These are phyloP conservation scores for Chesias legatella DNA, from an alignment of 2,888 invertebrate genomes.

Conservation along the genomic window DNA sequence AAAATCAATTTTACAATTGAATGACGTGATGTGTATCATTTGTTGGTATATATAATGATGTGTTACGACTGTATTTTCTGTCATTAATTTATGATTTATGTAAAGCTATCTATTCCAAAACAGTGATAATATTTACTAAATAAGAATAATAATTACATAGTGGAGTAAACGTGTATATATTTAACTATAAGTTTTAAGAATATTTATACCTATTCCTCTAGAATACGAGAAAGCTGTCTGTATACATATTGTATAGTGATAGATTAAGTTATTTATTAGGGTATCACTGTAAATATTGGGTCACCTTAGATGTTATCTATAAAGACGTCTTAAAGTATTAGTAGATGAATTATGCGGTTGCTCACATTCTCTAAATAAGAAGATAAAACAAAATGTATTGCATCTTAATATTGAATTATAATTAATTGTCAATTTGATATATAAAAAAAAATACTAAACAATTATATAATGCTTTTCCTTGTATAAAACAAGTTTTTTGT, in stretches of 20 bases:
- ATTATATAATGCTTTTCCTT: too few relatives aligned
- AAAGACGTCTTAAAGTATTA: slow-evolving; percentile 58
- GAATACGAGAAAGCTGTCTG: slow-evolving; percentile 47
- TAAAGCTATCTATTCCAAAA: slow-evolving; percentile 29
- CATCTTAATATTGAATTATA: too few relatives aligned
- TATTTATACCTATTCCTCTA: slow-evolving; percentile 66
- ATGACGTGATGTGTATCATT: too few relatives aligned
- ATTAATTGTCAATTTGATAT: too few relatives aligned
- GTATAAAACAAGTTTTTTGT: too few relatives aligned
- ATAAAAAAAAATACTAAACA: too few relatives aligned
- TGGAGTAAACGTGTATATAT: slow-evolving; percentile 23
- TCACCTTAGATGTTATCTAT: slow-evolving; percentile 63
- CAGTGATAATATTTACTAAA: slow-evolving; percentile 34
- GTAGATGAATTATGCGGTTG: slow-evolving; percentile 43
- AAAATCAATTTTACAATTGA: too few relatives aligned
- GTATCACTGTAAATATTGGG: slow-evolving; percentile 72
- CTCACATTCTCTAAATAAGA: slow-evolving; percentile 39
- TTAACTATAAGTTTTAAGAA: slow-evolving; percentile 45
- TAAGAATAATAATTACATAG: slow-evolving; percentile 10
- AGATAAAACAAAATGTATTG: background rate
- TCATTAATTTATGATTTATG: background rate
- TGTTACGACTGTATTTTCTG: too few relatives aligned
- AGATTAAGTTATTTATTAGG: slow-evolving; percentile 79
- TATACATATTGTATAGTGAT: slow-evolving; percentile 75
- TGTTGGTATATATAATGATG: too few relatives aligned